A percentile compares a stretch with the other conserved stretches of the same genome.
Conservation (phyloP, 2,113 vertebrate species). For the Tragelaphus strepsiceros region DNA sequence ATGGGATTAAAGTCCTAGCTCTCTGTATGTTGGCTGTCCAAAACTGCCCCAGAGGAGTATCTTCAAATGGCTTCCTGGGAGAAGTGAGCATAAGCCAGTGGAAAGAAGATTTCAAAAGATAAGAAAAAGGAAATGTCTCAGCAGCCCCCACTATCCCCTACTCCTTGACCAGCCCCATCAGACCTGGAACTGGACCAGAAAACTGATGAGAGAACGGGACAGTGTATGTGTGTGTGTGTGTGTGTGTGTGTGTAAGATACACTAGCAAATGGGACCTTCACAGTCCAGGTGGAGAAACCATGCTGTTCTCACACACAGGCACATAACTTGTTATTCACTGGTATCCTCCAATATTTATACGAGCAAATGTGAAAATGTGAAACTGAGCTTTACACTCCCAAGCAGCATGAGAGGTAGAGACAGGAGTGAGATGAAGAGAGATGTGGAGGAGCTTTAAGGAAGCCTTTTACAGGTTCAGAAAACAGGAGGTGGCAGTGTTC, state of each 20-base stretch:
- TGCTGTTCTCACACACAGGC: neutral
- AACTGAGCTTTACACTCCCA: neutral
- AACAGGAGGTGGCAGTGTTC: neutral
- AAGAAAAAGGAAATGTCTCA: neutral
- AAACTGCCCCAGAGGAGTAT: neutral
- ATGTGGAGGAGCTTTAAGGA: conserved; percentile 22
- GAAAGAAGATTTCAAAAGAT: neutral
- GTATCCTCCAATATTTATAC: neutral
- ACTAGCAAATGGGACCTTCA: neutral
- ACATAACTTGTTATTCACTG: neutral
- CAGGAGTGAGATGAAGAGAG: neutral
- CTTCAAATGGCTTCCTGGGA: neutral
- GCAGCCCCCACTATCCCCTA: neutral
- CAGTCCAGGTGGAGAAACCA: conserved; percentile 11
- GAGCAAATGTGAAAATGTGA: neutral
- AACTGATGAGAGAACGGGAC: neutral
- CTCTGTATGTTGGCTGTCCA: neutral
- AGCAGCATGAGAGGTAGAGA: neutral
- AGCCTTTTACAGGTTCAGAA: neutral
- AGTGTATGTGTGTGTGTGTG: no score
- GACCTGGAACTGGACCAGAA: neutral
- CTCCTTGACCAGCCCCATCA: neutral
- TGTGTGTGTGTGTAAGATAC: neutral
- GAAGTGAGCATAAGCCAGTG: neutral
- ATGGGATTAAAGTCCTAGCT: neutral